Percentiles rank a stretch among this genome's conserved stretches.
phyloP scores from a whole-genome alignment of 2,797 vertebrate genomes.

The Smutsia gigantea region DNA sequence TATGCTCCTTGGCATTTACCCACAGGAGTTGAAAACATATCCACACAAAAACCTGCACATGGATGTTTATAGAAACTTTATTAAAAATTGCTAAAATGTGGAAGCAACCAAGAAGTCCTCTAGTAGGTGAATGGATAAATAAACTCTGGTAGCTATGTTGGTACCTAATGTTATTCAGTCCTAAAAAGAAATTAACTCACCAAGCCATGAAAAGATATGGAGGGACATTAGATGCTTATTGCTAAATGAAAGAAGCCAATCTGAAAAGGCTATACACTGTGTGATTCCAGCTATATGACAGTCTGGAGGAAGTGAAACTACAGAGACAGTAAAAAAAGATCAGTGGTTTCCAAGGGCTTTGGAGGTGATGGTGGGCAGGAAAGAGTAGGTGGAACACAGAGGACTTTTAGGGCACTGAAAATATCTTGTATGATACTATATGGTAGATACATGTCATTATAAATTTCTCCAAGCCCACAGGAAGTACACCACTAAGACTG shows the following conservation, averaged over 20 bases:
- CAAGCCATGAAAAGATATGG: neutral
- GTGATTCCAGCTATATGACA: neutral
- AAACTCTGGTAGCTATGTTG: neutral
- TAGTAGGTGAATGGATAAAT: neutral
- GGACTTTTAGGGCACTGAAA: neutral
- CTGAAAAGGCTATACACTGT: neutral
- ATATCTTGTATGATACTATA: neutral
- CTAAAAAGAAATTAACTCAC: neutral
- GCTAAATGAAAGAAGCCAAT: neutral
- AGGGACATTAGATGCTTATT: neutral
- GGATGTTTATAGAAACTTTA: neutral
- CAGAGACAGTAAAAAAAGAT: neutral
- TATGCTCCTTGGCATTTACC: too few species aligned
- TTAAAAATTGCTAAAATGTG: neutral
- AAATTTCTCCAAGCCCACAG: neutral
- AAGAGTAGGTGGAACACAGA: neutral
- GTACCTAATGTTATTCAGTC: neutral
- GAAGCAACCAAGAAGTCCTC: neutral
- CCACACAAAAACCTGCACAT: too few species aligned
- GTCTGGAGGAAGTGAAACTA: neutral
- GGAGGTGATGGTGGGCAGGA: too few species aligned
- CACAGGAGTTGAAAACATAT: too few species aligned
- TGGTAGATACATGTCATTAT: neutral
- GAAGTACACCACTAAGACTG: neutral
- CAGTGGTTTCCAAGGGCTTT: neutral